Evolutionary conservation across 2,888 invertebrate genomes (phyloP).

Genomic region (Argyresthia albistria): DNA sequence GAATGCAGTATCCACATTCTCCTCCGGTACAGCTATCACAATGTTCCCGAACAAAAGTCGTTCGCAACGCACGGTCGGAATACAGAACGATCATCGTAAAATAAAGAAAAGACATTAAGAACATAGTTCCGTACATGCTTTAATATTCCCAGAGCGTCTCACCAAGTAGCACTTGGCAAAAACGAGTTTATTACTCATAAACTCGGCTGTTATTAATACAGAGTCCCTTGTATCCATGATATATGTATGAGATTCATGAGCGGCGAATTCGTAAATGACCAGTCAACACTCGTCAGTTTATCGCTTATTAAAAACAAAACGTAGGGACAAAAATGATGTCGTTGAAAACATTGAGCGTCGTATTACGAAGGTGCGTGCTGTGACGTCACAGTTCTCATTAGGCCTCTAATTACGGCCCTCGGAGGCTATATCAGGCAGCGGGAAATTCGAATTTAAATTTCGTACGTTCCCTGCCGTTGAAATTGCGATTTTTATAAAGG

Average conservation of each 20-base stretch:
- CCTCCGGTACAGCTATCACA: background rate
- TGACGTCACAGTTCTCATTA: constrained; percentile 45
- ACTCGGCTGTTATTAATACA: constrained; percentile 1
- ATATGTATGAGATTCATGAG: background rate
- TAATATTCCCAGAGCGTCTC: constrained; percentile 2
- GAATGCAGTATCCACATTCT: background rate
- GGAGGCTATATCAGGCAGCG: constrained; percentile 1
- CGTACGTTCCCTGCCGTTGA: constrained; percentile 40
- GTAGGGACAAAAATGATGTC: constrained; percentile 1
- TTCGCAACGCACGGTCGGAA: constrained; percentile 1
- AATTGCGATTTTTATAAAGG: constrained; percentile 64
- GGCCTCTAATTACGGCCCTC: constrained; percentile 51
- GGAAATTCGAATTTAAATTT: constrained; percentile 8
- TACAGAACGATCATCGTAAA: constrained; percentile 5
- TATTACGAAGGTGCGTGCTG: constrained; percentile 1
- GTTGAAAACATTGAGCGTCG: background rate
- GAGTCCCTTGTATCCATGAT: background rate
- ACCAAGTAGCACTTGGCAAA: background rate
- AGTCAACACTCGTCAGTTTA: constrained; percentile 2
- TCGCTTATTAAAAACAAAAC: constrained; percentile 5
- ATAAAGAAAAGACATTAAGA: constrained; percentile 7
- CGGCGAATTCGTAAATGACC: background rate
- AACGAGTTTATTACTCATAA: constrained; percentile 1
- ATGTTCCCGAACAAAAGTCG: background rate
- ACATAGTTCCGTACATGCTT: constrained; percentile 1